A percentile compares a stretch with the other conserved stretches of the same genome.
phyloP scores from a whole-genome alignment of 2,888 invertebrate species.

The Drosophila fungiperda region DNA sequence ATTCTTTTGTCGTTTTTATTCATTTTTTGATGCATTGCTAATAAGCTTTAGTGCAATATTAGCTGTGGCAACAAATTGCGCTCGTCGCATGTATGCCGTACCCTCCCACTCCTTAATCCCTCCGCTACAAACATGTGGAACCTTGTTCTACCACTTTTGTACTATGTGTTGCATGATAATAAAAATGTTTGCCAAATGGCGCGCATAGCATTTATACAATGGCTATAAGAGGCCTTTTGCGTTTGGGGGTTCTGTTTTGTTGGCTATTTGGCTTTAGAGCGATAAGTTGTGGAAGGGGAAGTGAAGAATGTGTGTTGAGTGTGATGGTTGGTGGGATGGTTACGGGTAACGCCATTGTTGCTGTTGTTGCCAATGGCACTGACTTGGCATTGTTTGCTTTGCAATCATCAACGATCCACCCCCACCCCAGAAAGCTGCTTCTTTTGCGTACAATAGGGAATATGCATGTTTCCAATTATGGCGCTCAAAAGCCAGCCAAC shows the following conservation, averaged over 20 bases:
- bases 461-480: constrained; percentile 80
- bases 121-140: neutral
- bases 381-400: constrained; percentile 79
- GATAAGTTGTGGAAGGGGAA: neutral
- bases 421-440: constrained; percentile 23
- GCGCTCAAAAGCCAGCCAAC: constrained; percentile 74
- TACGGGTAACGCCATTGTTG: constrained; percentile 41
- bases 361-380: constrained; percentile 59
- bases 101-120: neutral
- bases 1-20: constrained; percentile 14
- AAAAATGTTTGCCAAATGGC: constrained; percentile 78
- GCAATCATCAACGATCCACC: constrained; percentile 61
- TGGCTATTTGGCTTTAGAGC: constrained; percentile 57
- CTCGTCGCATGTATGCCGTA: constrained; percentile 24
- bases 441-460: constrained; percentile 69
- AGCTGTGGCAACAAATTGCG: constrained; percentile 69
- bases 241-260: constrained; percentile 38
- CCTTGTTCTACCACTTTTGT: constrained; percentile 31
- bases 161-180: constrained; percentile 60
- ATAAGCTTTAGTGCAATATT: constrained; percentile 77
- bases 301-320: neutral
- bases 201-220: constrained; percentile 58
- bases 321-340: neutral
- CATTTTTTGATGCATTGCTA: constrained; percentile 50
- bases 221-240: constrained; percentile 39